Evolutionary conservation across 2,797 vertebrate genomes (phyloP).

Genomic region (Centroberyx gerrardi): DNA sequence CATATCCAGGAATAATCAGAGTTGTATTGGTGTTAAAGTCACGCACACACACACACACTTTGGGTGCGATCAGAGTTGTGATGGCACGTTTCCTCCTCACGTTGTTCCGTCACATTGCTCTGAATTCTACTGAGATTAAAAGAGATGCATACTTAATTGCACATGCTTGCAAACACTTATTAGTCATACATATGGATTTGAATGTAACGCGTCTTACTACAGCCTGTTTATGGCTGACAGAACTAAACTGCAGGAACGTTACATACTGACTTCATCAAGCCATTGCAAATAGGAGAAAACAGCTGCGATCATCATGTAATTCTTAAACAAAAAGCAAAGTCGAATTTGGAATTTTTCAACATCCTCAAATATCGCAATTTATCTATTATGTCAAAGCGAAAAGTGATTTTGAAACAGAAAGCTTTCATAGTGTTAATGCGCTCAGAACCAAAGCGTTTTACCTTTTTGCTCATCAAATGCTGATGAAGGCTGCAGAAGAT

Average conservation of each 20-base stretch:
- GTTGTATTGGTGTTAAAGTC: slow-evolving; percentile 37
- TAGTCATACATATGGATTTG: slow-evolving; percentile 42
- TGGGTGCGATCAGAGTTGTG: slow-evolving; percentile 49
- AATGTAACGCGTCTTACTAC: slow-evolving; percentile 2
- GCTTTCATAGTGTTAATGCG: slow-evolving; percentile 27
- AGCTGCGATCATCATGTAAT: background rate
- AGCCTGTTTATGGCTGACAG: background rate
- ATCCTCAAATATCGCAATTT: slow-evolving; percentile 52
- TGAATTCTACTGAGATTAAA: slow-evolving; percentile 19
- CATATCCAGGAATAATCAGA: slow-evolving; percentile 50
- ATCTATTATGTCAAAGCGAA: slow-evolving; percentile 37
- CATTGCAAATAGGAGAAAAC: background rate
- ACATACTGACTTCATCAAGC: slow-evolving; percentile 10
- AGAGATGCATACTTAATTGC: slow-evolving; percentile 17
- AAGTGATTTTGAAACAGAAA: slow-evolving; percentile 21
- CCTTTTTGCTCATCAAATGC: slow-evolving; percentile 66
- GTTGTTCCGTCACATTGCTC: slow-evolving; percentile 11
- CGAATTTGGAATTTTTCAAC: slow-evolving; percentile 3
- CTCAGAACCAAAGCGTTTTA: slow-evolving; percentile 65
- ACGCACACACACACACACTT: slow-evolving; percentile 24
- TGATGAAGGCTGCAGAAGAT: slow-evolving; percentile 68
- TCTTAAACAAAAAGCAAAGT: slow-evolving; percentile 37
- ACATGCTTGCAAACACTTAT: slow-evolving; percentile 15
- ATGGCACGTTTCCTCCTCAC: slow-evolving; percentile 37
- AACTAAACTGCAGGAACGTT: slow-evolving; percentile 24